Evolutionary conservation across 1,140 invertebrate genomes (phyloP).

Genomic region (Atta colombica): DNA sequence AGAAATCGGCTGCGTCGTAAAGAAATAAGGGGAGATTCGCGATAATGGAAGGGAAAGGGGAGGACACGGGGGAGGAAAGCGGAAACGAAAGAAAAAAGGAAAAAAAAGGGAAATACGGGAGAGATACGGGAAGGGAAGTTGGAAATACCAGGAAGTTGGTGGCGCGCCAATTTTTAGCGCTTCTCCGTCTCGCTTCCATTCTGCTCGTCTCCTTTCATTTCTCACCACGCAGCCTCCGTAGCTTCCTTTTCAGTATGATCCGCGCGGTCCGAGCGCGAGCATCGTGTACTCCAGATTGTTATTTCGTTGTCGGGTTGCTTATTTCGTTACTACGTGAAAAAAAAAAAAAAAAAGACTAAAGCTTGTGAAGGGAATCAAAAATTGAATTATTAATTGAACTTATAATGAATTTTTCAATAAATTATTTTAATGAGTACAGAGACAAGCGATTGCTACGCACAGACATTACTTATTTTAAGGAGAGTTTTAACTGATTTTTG

Average conservation of each 20-base stretch:
- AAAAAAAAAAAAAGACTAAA: background rate
- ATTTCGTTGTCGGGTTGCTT: constrained; percentile 1
- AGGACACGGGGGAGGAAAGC: background rate
- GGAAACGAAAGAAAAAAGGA: constrained; percentile 8
- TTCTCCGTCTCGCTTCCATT: constrained; percentile 35
- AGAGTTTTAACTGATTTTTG: background rate
- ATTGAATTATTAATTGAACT: background rate
- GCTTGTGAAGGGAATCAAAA: background rate
- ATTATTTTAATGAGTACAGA: background rate
- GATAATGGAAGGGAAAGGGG: background rate
- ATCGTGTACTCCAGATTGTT: constrained; percentile 15
- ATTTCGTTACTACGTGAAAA: background rate
- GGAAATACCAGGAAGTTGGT: background rate
- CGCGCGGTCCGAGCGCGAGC: constrained; percentile 68
- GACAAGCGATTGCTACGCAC: background rate
- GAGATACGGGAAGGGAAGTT: background rate
- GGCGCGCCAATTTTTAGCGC: constrained; percentile 59
- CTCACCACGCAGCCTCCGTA: constrained; percentile 49
- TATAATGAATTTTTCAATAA: background rate
- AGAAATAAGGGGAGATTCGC: background rate
- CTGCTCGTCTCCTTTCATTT: constrained; percentile 33
- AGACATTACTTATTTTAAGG: background rate
- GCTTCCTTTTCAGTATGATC: constrained; percentile 66
- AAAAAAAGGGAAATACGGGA: background rate
- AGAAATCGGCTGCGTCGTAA: constrained; percentile 25